Conservation (phyloP, 2,113 vertebrate genomes). For the Accipiter virgatus region DNA sequence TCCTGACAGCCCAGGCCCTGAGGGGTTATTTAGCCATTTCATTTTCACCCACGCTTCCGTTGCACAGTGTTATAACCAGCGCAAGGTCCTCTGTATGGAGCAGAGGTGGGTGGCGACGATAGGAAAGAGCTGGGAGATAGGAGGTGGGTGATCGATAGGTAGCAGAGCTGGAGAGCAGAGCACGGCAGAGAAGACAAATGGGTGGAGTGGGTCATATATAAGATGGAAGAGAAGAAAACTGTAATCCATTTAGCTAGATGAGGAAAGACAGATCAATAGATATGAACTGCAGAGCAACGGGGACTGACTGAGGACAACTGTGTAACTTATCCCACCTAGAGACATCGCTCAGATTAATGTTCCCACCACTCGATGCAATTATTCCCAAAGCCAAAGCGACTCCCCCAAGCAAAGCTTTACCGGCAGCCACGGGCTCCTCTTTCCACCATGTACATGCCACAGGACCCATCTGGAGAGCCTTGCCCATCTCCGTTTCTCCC, state of each 20-base stretch:
- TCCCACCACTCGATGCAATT: not conserved
- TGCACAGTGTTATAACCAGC: not conserved
- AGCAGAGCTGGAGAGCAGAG: slow-evolving; percentile 1
- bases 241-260: slow-evolving; percentile 57
- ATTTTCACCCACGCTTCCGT: not conserved
- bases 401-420: not conserved
- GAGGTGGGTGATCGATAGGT: slow-evolving; percentile 10
- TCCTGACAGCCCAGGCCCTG: not conserved
- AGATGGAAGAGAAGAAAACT: slow-evolving; percentile 56
- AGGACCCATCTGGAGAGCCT: not conserved
- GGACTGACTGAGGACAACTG: slow-evolving; percentile 30
- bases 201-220: slow-evolving; percentile 14
- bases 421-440: not conserved
- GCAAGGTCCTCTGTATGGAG: not conserved
- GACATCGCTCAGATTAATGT: not conserved
- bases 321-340: slow-evolving; percentile 22
- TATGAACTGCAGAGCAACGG: slow-evolving; percentile 33
- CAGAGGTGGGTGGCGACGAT: not conserved
- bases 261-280: slow-evolving; percentile 60
- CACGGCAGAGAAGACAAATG: not conserved
- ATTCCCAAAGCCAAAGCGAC: not conserved
- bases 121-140: not conserved
- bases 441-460: not conserved
- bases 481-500: not conserved
- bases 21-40: not conserved